Conservation (phyloP, 1,140 invertebrate genomes). For the Fopius arisanus region DNA sequence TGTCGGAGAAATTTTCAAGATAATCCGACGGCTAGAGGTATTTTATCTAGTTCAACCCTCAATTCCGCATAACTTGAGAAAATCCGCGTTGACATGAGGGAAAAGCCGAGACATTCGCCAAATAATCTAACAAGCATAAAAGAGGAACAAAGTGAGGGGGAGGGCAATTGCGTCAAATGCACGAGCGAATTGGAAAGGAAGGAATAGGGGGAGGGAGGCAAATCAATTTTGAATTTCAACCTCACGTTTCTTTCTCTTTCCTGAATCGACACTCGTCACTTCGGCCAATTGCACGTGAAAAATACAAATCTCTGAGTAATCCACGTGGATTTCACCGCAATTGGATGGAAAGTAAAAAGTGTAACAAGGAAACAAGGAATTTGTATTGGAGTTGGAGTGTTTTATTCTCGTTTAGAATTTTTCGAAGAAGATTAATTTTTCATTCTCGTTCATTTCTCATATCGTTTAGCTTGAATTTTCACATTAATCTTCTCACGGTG, state of each 20-base stretch:
- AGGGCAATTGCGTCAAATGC: conserved; percentile 29
- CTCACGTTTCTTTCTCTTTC: not conserved
- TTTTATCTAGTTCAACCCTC: no score
- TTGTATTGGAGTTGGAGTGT: conserved; percentile 16
- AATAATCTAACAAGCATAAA: not conserved
- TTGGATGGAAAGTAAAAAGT: not conserved
- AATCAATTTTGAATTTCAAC: conserved; percentile 18
- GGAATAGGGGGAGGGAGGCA: not conserved
- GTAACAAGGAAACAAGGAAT: conserved; percentile 21
- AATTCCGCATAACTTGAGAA: not conserved
- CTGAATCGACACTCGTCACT: conserved; percentile 13
- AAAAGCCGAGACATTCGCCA: not conserved
- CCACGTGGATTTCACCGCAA: conserved; percentile 7
- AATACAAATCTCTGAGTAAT: conserved; percentile 9
- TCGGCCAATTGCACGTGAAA: conserved; percentile 6
- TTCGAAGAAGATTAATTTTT: no score
- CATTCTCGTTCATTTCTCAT: no score
- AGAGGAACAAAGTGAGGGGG: conserved; percentile 16
- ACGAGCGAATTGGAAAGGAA: not conserved
- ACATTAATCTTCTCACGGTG: no score
- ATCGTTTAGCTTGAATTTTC: no score
- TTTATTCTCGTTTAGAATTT: no score
- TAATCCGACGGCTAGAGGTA: no score
- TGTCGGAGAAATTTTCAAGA: no score
- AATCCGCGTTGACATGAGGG: not conserved